Evolutionary conservation across 1,140 invertebrate species (phyloP).

Genomic region (Apis cerana): DNA sequence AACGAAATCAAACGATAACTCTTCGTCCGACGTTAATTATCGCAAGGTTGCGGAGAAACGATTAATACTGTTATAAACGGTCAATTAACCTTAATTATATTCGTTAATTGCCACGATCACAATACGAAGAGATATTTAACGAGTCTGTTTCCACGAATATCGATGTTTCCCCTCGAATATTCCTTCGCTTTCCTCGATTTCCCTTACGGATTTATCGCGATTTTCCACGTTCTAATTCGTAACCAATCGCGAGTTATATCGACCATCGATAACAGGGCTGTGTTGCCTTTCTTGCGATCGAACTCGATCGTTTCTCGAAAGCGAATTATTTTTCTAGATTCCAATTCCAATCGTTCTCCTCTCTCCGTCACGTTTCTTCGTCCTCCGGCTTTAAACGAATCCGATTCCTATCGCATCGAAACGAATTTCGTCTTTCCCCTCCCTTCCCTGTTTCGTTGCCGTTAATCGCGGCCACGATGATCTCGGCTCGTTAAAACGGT

Average conservation of each 20-base stretch:
- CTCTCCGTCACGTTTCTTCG: slow-evolving; percentile 8
- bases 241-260: background rate
- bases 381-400: slow-evolving; percentile 28
- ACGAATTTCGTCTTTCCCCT: slow-evolving; percentile 13
- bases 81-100: slow-evolving; percentile 39
- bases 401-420: slow-evolving; percentile 17
- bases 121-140: background rate
- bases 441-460: background rate
- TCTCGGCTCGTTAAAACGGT: slow-evolving; percentile 25
- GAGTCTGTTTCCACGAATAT: background rate
- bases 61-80: slow-evolving; percentile 17
- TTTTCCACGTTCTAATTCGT: background rate
- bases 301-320: slow-evolving; percentile 35
- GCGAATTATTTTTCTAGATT: slow-evolving; percentile 55
- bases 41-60: background rate
- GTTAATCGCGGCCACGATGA: background rate
- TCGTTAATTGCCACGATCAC: slow-evolving; percentile 5
- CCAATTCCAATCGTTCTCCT: slow-evolving; percentile 35
- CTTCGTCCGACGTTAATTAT: slow-evolving; percentile 25
- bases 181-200: background rate
- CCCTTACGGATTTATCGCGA: background rate
- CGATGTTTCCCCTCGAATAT: background rate
- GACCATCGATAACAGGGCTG: background rate
- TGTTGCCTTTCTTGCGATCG: background rate
- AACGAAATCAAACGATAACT: background rate